Conservation (phyloP, 2,113 vertebrate species). For the Tonatia bakeri region DNA sequence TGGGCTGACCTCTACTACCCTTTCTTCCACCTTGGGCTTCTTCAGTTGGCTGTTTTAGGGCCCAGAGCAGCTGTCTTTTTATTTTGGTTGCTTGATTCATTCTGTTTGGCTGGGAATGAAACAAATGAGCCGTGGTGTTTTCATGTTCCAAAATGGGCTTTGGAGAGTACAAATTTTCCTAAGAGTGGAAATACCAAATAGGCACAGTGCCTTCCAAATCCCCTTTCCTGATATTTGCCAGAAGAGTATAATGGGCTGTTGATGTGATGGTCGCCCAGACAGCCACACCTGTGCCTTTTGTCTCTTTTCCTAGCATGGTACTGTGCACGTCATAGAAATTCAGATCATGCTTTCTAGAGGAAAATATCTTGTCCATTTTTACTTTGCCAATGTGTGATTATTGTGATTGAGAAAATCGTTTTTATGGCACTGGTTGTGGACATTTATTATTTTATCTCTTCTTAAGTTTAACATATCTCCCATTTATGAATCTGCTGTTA, state of each 20-base stretch:
- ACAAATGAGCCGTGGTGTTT: not conserved
- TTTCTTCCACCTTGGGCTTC: not conserved
- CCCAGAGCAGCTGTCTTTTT: slow-evolving; percentile 9
- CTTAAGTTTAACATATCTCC: not conserved
- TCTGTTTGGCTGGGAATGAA: slow-evolving; percentile 14
- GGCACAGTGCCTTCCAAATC: not conserved
- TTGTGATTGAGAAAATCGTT: not conserved
- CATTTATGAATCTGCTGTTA: not conserved
- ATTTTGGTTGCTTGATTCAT: slow-evolving; percentile 26
- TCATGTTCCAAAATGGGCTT: not conserved
- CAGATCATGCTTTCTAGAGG: not conserved
- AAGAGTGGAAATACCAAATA: not conserved
- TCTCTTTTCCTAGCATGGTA: not conserved
- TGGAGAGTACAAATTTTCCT: not conserved
- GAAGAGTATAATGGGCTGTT: not conserved
- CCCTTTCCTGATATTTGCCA: not conserved
- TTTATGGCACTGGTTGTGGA: not conserved
- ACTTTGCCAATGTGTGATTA: not conserved
- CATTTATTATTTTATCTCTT: not conserved
- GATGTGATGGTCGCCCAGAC: not conserved
- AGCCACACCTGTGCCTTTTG: not conserved
- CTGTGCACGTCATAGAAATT: not conserved
- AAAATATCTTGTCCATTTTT: not conserved
- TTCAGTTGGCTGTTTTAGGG: not conserved
- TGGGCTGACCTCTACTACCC: not conserved